Base-by-base conservation (phyloP, 2,797 vertebrate genomes). In the Paguma larvata region DNA sequence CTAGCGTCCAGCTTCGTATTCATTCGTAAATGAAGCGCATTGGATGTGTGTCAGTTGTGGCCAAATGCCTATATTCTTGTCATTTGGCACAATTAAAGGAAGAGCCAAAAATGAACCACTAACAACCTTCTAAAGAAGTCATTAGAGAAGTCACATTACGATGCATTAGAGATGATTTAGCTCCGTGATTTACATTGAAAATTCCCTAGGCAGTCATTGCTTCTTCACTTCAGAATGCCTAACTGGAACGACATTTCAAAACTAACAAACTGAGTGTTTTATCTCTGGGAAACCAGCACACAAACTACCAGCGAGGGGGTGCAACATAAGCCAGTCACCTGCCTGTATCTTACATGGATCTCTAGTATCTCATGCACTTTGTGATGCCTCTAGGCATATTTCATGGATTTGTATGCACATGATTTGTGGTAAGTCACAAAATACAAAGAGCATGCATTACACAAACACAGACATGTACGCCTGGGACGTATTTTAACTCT, bases 241-340 rank as follows among this genome's bases (percentile, higher is more conserved):
- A 94, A 87, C 86, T 84, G 75, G 72, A 95, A 85, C 89, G 59
- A 87, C 91, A 97, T 88, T 97, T 97, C 77, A 77, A 68, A 97
- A 92, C 68, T 23, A 96, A 75, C 38, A 65, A 82, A 23, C 51
- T 85, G 59, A 63, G 59, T 67, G 89, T 82, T 79, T 94, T 82
- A 80, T 94, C 75, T 97, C 94, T 41, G 11, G 80, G 56, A 56
- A 96, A 87, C 51, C 0, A 85, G 51, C n/a, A 46, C 41, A 85
- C 30, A 53, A 88, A 51, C 46, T 48, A 70, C 53, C 11, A 15
- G 79, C 62, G n/a, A 34, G 65, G 14, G 53, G 27, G 27, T 41
- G 44, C 77, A 89, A 92, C 73, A 38, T 4, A 44, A 59, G 12
- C 19, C 68, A 65, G 38, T 83, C 44, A 67, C 53, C 34, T 34